Evolutionary conservation across 2,113 vertebrate species (phyloP), one percentile per base, ranked within the genome.

Genomic region (Talpa occidentalis): DNA sequence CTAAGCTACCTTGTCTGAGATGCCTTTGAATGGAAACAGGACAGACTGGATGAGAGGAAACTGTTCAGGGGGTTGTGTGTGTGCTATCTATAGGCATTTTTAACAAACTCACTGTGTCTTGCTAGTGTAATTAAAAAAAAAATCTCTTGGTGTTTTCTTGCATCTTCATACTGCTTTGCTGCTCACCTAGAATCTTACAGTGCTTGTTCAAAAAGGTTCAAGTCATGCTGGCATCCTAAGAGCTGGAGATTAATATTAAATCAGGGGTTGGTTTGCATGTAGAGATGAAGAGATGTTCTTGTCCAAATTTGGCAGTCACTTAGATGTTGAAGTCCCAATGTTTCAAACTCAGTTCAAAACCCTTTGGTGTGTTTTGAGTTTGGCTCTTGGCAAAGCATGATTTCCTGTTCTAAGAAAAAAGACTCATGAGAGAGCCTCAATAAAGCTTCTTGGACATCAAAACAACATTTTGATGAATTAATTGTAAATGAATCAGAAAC

Each of bases 351-450:
- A 90, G 64, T 88, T 97, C 74, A 91, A 93, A 97, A 93, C 66
- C 44, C 78, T 91, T 88, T 70, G 77, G 95, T 93, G 94, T 96
- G 90, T 96, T 97, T 97, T 96, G 93, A 95, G 78, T 97, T 97
- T 97, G 81, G 59, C 69, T 97, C 83, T 96, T 97, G 97, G 97
- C 97, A 97, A 96, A 54, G 30, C 67, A 73, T 26, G 60, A 91
- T 91, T 97, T 97, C 97, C 97, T 97, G 97, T 97, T 97, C 97
- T 97, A 97, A 97, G 97, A 97, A 97, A 97, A 97, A 97, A 95
- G 94, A 86, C 96, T 96, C 94, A 96, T 93, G 95, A 97, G 94
- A 96, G 88, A 92, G 47, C 59, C 93, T 97, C 93, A 94, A 89
- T 97, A 95, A 95, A 95, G 92, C 97, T 97, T 97, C 95, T 97